phyloP scores from a whole-genome alignment of 2,113 vertebrate genomes.

The Gymnobelideus leadbeateri region DNA sequence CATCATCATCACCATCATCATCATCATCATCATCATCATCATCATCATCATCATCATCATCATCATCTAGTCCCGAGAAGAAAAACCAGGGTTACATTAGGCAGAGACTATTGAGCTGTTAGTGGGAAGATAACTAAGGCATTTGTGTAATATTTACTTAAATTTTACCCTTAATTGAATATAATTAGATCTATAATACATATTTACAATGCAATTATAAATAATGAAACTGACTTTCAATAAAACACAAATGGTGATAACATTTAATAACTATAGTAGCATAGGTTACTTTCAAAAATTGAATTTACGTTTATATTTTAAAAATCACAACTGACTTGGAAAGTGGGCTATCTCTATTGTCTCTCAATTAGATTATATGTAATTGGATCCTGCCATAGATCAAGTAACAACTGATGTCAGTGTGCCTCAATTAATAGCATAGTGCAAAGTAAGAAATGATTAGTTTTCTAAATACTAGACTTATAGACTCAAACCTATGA shows the following conservation, averaged over 20 bases:
- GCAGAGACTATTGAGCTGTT: background rate
- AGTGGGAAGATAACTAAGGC: background rate
- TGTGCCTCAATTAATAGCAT: background rate
- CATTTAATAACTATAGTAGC: background rate
- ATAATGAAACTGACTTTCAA: background rate
- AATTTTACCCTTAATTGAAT: background rate
- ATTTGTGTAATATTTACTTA: background rate
- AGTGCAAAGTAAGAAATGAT: background rate
- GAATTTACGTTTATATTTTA: background rate
- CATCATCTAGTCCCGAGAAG: background rate
- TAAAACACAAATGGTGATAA: background rate
- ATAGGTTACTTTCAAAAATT: background rate
- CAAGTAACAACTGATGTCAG: background rate
- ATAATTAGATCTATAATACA: background rate
- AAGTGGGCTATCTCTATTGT: background rate
- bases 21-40: background rate
- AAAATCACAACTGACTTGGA: background rate
- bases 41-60: background rate
- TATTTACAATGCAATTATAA: background rate
- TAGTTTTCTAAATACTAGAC: background rate
- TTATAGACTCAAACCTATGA: background rate
- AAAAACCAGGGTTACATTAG: background rate
- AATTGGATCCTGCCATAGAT: background rate
- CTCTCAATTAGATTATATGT: background rate
- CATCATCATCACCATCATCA: background rate